Conservation (phyloP, 2,113 vertebrate genomes). For the Cyphomyrus plagiostoma region DNA sequence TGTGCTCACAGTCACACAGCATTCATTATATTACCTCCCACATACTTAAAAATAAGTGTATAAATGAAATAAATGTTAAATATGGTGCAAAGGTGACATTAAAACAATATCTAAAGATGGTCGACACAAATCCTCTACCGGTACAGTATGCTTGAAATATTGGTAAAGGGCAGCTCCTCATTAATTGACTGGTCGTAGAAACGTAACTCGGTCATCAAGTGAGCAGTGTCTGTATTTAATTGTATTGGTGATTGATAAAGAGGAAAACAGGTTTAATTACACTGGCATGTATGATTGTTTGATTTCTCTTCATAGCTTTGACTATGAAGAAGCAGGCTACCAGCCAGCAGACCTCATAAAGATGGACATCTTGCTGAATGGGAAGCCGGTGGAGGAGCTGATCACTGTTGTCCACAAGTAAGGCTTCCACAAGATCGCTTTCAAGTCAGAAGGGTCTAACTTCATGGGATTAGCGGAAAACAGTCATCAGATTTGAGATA, state of each 20-base stretch:
- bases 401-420: constrained; percentile 79
- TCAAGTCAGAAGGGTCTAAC: neutral
- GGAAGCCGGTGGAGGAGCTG: constrained; percentile 81
- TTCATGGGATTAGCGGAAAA: neutral
- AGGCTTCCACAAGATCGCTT: constrained; percentile 8
- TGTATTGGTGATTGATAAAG: neutral
- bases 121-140: too few species aligned
- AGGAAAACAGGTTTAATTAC: neutral
- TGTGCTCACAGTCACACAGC: too few species aligned
- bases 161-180: too few species aligned
- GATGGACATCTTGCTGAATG: constrained; percentile 90
- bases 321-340: constrained; percentile 92
- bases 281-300: neutral
- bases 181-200: neutral
- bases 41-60: too few species aligned
- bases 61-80: too few species aligned
- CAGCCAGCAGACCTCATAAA: constrained; percentile 82
- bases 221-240: neutral
- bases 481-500: neutral
- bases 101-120: too few species aligned
- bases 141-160: too few species aligned
- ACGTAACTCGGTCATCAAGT: neutral
- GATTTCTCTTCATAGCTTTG: constrained; percentile 67
- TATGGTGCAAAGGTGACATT: too few species aligned
- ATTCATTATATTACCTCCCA: too few species aligned